phyloP scores from a whole-genome alignment of 2,797 vertebrate species.

The Alosa sapidissima region DNA sequence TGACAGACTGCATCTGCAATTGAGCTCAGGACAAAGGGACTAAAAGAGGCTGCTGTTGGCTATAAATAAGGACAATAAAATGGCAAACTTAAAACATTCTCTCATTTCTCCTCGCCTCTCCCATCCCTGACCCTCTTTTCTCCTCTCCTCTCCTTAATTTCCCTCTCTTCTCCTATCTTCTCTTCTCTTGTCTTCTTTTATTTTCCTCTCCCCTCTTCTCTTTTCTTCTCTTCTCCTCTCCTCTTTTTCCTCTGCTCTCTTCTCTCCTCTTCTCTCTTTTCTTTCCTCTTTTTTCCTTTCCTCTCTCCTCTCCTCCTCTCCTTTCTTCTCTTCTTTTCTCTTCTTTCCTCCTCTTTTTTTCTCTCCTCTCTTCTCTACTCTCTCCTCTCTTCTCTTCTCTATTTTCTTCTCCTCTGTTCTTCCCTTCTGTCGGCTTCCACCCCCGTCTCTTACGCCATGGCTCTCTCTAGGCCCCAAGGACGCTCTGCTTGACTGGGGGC shows the following conservation, averaged over 20 bases:
- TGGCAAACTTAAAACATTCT: conserved; percentile 1
- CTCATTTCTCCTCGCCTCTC: background rate
- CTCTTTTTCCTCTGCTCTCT: background rate
- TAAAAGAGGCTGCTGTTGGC: background rate
- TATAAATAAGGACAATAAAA: conserved; percentile 14
- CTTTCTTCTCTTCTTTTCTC: background rate
- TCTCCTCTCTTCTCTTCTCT: background rate
- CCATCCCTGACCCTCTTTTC: background rate
- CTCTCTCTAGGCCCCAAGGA: background rate
- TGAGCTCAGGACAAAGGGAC: conserved; percentile 23
- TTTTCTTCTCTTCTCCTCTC: background rate
- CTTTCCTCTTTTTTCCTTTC: no score
- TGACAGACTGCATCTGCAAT: conserved; percentile 20
- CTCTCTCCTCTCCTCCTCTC: no score
- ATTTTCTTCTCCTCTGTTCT: background rate
- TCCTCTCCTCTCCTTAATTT: background rate
- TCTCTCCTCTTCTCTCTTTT: background rate
- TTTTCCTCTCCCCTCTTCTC: background rate
- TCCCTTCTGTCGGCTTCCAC: background rate
- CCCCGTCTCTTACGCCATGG: background rate
- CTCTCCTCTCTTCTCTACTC: background rate
- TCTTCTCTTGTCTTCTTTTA: background rate
- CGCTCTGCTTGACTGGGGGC: background rate
- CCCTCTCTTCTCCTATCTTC: background rate
- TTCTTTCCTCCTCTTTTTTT: background rate